These are phyloP conservation scores for Acanthosepion lycidas DNA, from an alignment of 2,888 invertebrate species.

Conservation along the genomic window DNA sequence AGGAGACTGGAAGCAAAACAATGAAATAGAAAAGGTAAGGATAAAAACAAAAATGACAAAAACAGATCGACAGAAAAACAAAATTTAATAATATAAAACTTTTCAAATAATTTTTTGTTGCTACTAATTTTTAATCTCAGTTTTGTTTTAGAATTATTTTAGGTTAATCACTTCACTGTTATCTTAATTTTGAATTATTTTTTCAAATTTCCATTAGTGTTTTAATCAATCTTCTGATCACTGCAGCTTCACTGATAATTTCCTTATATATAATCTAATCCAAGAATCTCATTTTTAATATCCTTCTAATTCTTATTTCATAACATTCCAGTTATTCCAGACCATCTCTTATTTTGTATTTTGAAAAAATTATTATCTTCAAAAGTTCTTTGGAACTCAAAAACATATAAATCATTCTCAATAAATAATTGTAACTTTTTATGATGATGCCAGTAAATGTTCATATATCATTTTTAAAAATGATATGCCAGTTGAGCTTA, in stretches of 20 bases:
- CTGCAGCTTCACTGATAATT: neutral
- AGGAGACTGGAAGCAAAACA: neutral
- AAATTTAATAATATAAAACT: neutral
- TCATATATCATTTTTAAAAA: neutral
- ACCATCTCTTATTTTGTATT: neutral
- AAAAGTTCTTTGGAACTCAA: neutral
- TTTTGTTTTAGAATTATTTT: neutral
- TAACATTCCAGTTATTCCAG: neutral
- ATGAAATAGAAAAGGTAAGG: neutral
- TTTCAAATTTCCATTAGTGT: neutral
- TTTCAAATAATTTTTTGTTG: neutral
- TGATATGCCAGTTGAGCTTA: neutral
- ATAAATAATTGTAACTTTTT: neutral
- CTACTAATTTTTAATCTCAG: neutral
- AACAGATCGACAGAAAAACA: neutral
- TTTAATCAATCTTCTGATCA: neutral
- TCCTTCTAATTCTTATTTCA: neutral
- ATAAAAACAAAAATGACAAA: neutral
- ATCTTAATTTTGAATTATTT: neutral
- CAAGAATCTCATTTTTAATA: neutral
- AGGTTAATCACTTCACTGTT: neutral
- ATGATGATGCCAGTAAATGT: neutral
- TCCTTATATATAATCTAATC: constrained; percentile 20
- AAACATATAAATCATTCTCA: neutral
- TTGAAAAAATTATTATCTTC: neutral